Conservation (phyloP, 2,113 vertebrate species). For the Holacanthus passer region DNA sequence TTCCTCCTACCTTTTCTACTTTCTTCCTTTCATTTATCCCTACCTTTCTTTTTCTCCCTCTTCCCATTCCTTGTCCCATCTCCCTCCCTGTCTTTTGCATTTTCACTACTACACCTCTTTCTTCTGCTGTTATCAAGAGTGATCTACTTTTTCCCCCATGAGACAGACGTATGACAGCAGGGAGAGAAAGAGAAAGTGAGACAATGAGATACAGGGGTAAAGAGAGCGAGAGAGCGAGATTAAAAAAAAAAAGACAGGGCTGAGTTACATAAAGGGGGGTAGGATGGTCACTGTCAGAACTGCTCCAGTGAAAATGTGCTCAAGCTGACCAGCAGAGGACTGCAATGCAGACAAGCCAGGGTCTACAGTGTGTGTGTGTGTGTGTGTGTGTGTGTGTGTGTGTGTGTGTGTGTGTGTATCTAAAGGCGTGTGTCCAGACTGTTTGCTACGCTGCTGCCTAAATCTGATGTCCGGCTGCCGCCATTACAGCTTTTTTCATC, state of each 20-base stretch:
- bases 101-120: not conserved
- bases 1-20: not conserved
- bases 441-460: slow-evolving; percentile 32
- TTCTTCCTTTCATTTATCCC: not conserved
- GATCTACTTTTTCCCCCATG: slow-evolving; percentile 15
- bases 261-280: not conserved
- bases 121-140: not conserved
- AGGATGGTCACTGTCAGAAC: slow-evolving; percentile 29
- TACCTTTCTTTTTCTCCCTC: not conserved
- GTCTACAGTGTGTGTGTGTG: slow-evolving; percentile 19
- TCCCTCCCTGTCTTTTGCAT: not conserved
- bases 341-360: slow-evolving; percentile 67
- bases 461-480: slow-evolving; percentile 45
- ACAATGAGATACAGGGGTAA: not conserved
- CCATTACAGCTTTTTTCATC: slow-evolving; percentile 61
- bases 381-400: slow-evolving; percentile 6
- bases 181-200: not conserved
- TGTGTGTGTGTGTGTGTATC: not conserved
- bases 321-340: slow-evolving; percentile 55
- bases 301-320: slow-evolving; percentile 36
- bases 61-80: not conserved
- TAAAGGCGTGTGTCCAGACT: slow-evolving; percentile 34
- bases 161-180: not conserved
- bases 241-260: not conserved
- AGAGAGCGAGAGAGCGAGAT: not conserved